Conservation (phyloP, 2,113 vertebrate species). For the Oncorhynchus mykiss region DNA sequence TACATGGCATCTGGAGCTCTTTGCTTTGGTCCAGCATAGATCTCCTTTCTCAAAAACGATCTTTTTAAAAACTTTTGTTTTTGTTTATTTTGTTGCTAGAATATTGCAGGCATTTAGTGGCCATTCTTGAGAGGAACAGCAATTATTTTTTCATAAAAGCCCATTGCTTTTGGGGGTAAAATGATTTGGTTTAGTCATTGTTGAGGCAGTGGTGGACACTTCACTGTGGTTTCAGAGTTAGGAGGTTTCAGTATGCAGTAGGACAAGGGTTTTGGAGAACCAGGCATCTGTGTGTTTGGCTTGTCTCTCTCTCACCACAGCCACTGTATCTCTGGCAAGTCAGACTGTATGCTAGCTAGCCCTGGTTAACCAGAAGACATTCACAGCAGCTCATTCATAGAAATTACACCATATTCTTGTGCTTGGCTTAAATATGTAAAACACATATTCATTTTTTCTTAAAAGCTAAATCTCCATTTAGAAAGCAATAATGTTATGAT, state of each 20-base stretch:
- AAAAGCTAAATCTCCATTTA: conserved; percentile 34
- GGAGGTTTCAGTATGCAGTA: conserved; percentile 66
- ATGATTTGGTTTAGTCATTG: conserved; percentile 68
- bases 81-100: conserved; percentile 67
- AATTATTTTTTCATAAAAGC: conserved; percentile 79
- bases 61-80: not conserved
- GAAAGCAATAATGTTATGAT: conserved; percentile 46
- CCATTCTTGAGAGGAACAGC: conserved; percentile 69
- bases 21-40: conserved; percentile 23
- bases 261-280: conserved; percentile 52
- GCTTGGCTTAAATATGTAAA: conserved; percentile 51
- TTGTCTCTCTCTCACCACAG: too few species aligned
- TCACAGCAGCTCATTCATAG: conserved; percentile 71
- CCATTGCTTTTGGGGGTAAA: conserved; percentile 71
- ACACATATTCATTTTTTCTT: conserved; percentile 60
- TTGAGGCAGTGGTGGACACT: conserved; percentile 70
- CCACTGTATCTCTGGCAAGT: too few species aligned
- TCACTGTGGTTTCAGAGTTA: conserved; percentile 69
- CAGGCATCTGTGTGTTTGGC: conserved; percentile 6
- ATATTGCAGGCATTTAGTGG: conserved; percentile 69
- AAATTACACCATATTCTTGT: conserved; percentile 65
- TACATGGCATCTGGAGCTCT: not conserved
- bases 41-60: conserved; percentile 19
- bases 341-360: conserved; percentile 29
- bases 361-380: conserved; percentile 73